These are phyloP conservation scores for Rotaria magnacalcarata DNA, from an alignment of 2,888 invertebrate species.

Conservation along the genomic window DNA sequence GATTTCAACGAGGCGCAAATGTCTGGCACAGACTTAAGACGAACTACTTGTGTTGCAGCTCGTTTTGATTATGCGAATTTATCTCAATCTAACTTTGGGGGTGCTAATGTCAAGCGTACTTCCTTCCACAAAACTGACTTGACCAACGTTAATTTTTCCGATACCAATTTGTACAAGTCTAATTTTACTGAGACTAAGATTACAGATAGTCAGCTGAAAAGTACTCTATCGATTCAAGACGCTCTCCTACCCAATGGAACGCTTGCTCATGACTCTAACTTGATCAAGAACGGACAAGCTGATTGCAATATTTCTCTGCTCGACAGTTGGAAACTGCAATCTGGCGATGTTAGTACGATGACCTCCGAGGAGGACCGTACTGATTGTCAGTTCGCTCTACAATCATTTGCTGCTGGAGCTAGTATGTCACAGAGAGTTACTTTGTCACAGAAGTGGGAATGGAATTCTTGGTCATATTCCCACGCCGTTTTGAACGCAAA, in stretches of 20 bases:
- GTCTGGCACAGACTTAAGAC: not conserved
- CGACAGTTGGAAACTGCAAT: not conserved
- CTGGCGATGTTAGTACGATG: not conserved
- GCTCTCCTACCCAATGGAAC: not conserved
- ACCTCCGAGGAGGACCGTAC: accelerated
- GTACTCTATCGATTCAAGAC: not conserved
- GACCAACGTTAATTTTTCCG: not conserved
- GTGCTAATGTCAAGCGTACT: not conserved
- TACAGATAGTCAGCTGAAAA: not conserved
- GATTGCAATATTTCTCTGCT: not conserved
- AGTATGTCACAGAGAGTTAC: too few relatives aligned
- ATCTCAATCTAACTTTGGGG: not conserved
- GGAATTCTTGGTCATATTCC: too few relatives aligned
- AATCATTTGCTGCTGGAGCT: not conserved
- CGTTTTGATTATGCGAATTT: not conserved
- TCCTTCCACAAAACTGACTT: not conserved
- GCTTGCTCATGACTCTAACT: not conserved
- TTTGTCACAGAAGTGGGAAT: too few relatives aligned
- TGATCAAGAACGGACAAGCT: not conserved
- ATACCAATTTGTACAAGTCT: not conserved
- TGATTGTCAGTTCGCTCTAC: not conserved
- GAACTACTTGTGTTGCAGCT: not conserved
- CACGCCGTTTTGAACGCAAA: not conserved
- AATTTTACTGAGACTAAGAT: not conserved
- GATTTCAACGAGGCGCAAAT: not conserved